Evolutionary conservation across 2,797 vertebrate species (phyloP), one percentile per base, ranked within the genome.

Genomic region (Notolepis coatsorum): DNA sequence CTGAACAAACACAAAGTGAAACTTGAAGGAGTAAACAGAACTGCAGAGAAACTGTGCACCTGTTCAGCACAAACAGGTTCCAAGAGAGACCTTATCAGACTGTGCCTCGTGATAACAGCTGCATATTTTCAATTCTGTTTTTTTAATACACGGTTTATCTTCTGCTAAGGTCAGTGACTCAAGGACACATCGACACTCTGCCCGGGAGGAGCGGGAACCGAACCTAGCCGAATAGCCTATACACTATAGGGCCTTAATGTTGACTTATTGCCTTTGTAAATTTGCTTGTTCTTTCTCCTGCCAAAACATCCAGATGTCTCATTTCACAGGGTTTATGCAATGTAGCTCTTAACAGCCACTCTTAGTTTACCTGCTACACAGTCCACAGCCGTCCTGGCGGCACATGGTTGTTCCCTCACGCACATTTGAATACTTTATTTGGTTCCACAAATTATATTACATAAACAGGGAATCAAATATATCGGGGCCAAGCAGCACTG

Each of bases 261-360:
- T n/a, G 39, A 0, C 4, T 0, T 1, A 0, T 1, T 63, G 9
- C 24, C 2, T 15, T 27, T 28, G 45, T 27, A 47, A 28, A 12
- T n/a, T 12, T 47, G 8, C 43, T 15, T 28, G 1, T 12, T 41
- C 10, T 55, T 49, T 51, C n/a, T 72, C 21, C n/a, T 43, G 20
- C 21, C 47, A 60, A 1, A 41, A 5, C 33, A 25, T 37, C 42
- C 86, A 90, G 69, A 71, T 89, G 89, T 15, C 64, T 28, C 37
- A 5, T 50, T 85, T 89, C 88, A 71, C 88, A 88, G 57, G 57
- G 50, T 70, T 68, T 53, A 9, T 71, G 20, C 13, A 15, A 65
- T 35, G 28, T 18, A 66, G 38, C 33, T 62, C 27, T 38, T 5
- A 38, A 5, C 35, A 38, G 63, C 54, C 30, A 10, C 70, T 56